These are phyloP conservation scores for Syngnathoides biaculeatus DNA, from an alignment of 2,113 vertebrate species.

Conservation along the genomic window DNA sequence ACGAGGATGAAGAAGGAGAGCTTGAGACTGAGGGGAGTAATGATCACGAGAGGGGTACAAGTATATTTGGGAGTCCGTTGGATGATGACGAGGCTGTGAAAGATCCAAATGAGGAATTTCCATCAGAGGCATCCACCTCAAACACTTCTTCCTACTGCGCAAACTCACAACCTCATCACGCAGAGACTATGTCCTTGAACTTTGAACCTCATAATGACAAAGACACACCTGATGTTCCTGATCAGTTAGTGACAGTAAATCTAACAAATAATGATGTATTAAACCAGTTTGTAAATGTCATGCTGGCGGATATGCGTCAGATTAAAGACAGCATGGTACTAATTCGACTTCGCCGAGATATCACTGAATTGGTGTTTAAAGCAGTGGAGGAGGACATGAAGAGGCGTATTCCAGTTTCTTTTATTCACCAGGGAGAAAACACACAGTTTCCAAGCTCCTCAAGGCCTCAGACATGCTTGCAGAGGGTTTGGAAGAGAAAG, in stretches of 20 bases:
- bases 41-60: constrained; percentile 29
- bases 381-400: constrained; percentile 29
- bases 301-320: constrained; percentile 34
- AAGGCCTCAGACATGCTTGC: neutral
- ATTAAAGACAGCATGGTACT: constrained; percentile 32
- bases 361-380: constrained; percentile 40
- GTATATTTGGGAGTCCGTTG: constrained; percentile 12
- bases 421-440: neutral
- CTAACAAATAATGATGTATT: neutral
- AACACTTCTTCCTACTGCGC: neutral
- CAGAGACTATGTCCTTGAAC: constrained; percentile 20
- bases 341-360: constrained; percentile 32
- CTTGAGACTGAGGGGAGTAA: constrained; percentile 27
- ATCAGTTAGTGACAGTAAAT: neutral
- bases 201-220: neutral
- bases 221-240: neutral
- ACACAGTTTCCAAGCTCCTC: neutral
- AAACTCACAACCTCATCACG: constrained; percentile 1
- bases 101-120: constrained; percentile 14
- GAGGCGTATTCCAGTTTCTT: neutral
- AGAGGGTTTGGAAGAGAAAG: constrained; percentile 7
- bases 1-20: constrained; percentile 20
- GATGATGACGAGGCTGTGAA: constrained; percentile 1
- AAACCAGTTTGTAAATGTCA: constrained; percentile 27
- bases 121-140: neutral